Base-by-base conservation (phyloP, 2,797 vertebrate genomes). In the Macroramphosus scolopax region DNA sequence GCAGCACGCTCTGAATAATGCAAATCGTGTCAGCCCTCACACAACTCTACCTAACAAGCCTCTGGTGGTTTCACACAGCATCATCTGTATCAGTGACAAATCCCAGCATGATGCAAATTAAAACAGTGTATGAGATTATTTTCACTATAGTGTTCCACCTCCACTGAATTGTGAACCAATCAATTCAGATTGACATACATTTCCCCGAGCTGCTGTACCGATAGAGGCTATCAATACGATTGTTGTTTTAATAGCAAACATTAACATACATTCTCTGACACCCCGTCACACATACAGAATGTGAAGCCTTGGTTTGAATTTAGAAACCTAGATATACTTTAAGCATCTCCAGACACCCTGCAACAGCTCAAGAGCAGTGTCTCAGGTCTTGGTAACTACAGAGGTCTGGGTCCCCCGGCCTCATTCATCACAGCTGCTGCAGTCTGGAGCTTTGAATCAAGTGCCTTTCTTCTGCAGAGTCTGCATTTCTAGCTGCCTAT, bases 31-130 rank as follows among this genome's bases (percentile, higher is more conserved):
- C 79, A 81, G 64, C 57, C 55, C 76, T 81, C 77, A 81, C 76
- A 82, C 74, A 73, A 66, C 45, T 77, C 80, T 42, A 73, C 70
- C 81, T 89, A 90, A 89, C 88, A 87, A 89, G 84, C 78, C 84
- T 82, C 85, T 70, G 64, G 81, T 78, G 84, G 78, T 56, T 83
- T 82, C 78, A 73, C 68, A 68, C 56, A 63, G 76, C 64, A 72
- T 82, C 80, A 79, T 83, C 75, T 81, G 72, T 77, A 83, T 82
- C 72, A 41, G 74, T 83, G 78, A 84, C 78, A 83, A 82, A 85
- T 84, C 84, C 72, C 72, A 81, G 78, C 68, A 18, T 83, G 81
- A 80, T 62, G 76, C 72, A 85, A 86, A 86, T 87, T 83, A 85
- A 87, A 84, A 86, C 74, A 78, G 65, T 70, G 70, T 81, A 83